A percentile compares a stretch with the other conserved stretches of the same genome.
Evolutionary conservation across 2,113 vertebrate species (phyloP).

Genomic region (Morone saxatilis): DNA sequence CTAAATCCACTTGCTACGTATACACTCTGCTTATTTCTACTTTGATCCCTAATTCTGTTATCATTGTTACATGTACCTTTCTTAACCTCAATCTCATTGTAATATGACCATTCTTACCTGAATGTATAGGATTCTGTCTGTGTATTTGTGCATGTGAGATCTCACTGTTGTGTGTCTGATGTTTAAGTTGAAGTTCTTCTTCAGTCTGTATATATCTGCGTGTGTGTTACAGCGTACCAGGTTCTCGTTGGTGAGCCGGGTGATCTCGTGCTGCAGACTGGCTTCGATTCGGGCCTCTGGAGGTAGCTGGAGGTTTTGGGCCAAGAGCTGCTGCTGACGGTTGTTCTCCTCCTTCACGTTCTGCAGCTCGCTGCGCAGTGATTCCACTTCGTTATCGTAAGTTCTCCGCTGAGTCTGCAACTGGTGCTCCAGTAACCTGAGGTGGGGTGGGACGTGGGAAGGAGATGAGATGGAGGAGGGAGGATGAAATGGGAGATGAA

Average conservation of each 20-base stretch:
- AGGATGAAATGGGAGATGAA: neutral
- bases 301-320: slow-evolving; percentile 97
- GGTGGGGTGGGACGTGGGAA: neutral
- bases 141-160: neutral
- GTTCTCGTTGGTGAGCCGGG: slow-evolving; percentile 97
- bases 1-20: no score
- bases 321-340: slow-evolving; percentile 96
- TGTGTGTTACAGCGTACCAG: slow-evolving; percentile 84
- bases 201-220: neutral
- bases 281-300: slow-evolving; percentile 97
- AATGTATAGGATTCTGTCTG: neutral
- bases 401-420: slow-evolving; percentile 93
- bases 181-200: neutral
- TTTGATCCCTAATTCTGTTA: no score
- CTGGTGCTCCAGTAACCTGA: slow-evolving; percentile 95
- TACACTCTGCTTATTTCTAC: no score
- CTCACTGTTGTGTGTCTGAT: neutral
- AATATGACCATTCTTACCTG: neutral
- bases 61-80: no score
- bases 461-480: neutral
- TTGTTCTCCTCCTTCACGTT: slow-evolving; percentile 97
- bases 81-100: neutral
- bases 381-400: slow-evolving; percentile 92
- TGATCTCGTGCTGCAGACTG: slow-evolving; percentile 98
- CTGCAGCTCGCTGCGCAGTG: slow-evolving; percentile 93